Conservation (phyloP, 2,797 vertebrate genomes). For the Sphenopsis melanotis region DNA sequence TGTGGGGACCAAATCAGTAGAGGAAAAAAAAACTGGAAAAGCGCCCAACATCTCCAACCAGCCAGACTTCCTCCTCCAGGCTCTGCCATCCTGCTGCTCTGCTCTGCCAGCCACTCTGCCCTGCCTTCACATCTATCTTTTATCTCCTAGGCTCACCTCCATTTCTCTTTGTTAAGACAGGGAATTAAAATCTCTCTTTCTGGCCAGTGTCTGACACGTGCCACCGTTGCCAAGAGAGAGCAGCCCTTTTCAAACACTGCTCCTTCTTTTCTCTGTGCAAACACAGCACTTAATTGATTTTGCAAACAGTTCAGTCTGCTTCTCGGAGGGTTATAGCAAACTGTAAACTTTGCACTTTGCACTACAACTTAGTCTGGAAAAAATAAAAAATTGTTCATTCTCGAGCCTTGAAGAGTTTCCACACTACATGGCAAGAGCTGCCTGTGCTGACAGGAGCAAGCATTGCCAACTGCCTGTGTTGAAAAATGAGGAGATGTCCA, state of each 20-base stretch:
- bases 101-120: background rate
- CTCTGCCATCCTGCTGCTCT: background rate
- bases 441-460: background rate
- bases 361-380: background rate
- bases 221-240: background rate
- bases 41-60: accelerated
- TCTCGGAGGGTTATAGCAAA: background rate
- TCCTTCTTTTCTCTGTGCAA: background rate
- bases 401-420: background rate
- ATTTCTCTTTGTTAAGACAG: background rate
- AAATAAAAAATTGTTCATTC: background rate
- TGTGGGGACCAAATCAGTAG: background rate
- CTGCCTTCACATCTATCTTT: background rate
- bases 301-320: background rate
- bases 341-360: background rate
- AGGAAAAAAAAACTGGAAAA: background rate
- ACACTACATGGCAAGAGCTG: background rate
- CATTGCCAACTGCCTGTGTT: background rate
- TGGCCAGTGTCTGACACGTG: background rate
- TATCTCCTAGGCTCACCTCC: background rate
- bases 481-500: background rate
- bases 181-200: background rate
- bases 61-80: background rate
- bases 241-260: background rate
- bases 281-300: background rate